Base-by-base conservation (phyloP, 2,113 vertebrate species). In the Etia nguti region DNA sequence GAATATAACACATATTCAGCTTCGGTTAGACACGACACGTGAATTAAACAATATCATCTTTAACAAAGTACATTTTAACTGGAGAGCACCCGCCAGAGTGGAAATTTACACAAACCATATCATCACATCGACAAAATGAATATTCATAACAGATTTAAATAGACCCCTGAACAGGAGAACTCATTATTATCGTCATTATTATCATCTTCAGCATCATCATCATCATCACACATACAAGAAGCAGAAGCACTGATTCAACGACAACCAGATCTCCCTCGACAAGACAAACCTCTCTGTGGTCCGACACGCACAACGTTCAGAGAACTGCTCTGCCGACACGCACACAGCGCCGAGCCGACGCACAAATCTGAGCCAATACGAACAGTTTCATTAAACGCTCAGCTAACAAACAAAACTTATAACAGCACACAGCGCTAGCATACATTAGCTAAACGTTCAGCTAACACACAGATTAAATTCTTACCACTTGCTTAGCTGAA, bases 121-220 rank as follows among this genome's bases (percentile, higher is more conserved):
- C 80, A 90, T 90, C 81, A 90, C 62, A 91, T 91, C 46, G 48
- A 93, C 93, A 93, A 94, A 94, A 86, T 88, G 68, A 94, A 94
- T 90, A 94, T 80, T 91, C 87, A 91, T 50, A 90, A 77, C 73
- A 90, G 89, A 94, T 95, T 95, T 95, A 95, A 94, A 95, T 95
- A 95, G 92, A 94, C 88, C 86, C 93, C 90, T 89, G 80, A 79
- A 93, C 88, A 93, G 90, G 89, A 92, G 90, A 94, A 94, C 92
- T 87, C 82, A 90, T 94, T 85, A 92, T 94, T 82, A 89, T 92
- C 29, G 20, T 88, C 57, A 89, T 92, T 34, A 89, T 89, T 77
- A 92, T 90, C 48, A 52, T 89, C 68, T 48, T 91, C 75, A 87
- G 73, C 46, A 92, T 90, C 56, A 68, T 90, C 68, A 59, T 90